Base-by-base conservation (phyloP, 2,797 vertebrate genomes). In the Scomberomorus guttatus region DNA sequence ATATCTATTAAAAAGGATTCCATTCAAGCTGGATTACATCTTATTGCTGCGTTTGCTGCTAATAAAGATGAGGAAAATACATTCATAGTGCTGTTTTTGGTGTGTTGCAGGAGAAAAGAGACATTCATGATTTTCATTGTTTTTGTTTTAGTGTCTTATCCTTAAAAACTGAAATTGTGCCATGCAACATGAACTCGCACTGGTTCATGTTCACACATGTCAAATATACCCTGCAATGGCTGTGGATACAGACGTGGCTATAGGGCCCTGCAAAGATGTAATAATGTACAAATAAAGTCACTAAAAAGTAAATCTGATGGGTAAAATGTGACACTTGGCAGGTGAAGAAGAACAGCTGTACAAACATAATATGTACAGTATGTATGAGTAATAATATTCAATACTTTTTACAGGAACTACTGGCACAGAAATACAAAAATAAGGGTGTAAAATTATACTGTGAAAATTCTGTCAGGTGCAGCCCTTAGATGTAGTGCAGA, bases 401-500 rank as follows among this genome's bases (percentile, higher is more conserved):
- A 11, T 13, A n/a, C 7, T n/a, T 51, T 50, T 37, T 5, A 15
- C 27, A 29, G 18, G 20, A 39, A 39, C 18, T n/a, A 10, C 18
- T 32, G 42, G 48, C 39, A 67, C n/a, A 48, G 6, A 39, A 14
- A 44, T 14, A 64, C 29, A 65, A 29, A 72, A 58, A 54, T 25
- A 56, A 17, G 10, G 13, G 2, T 46, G 44, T 46, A 46, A 2
- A 44, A 12, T 52, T 42, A 22, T 0, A 48, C 17, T 58, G 52
- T 60, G 42, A 71, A 44, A 64, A 54, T 1, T 50, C 14, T 61
- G 62, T 68, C 37, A 37, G 34, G 42, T 51, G 60, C 17, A 56
- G 24, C n/a, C 9, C 52, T 77, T 61, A 62, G 13, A 68, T 69
- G 59, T 58, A 56, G 6, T n/a, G 56, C 59, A 63, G 24, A 58